Base-by-base conservation (phyloP, 2,888 invertebrate genomes). In the Nebria salina region DNA sequence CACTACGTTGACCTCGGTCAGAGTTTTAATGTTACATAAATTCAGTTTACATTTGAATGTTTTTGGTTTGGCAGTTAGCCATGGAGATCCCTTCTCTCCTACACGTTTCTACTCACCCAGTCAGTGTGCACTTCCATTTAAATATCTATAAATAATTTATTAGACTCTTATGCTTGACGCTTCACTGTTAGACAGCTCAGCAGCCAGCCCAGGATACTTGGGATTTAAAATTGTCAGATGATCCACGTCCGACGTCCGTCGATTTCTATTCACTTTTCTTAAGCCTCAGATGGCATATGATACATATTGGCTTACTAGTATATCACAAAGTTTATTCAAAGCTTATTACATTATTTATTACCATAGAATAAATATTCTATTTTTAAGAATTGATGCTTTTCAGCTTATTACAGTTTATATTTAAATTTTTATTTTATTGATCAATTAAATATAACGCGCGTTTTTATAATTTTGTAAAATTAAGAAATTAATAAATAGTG, bases 101-200 rank as follows among this genome's bases (percentile, higher is more conserved):
- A 34, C 34, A 34, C 34, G 34, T 34, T 34, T 34, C 34, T 34
- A 34, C 34, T 34, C 34, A 34, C 34, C 34, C 34, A 34, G 34
- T 34, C 34, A 34, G 77, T 65, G 20, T 34, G 77, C 54, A 74
- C 25, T 43, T 41, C 43, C 79, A 79, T 79, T 79, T 79, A 79
- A 79, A 79, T 79, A 79, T 79, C 79, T 75, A 79, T 79, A 79
- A 79, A 79, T 79, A 79, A 79, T 79, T 79, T 79, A 79, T 79
- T 75, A 79, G 79, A 75, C 75, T 75, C 75, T 65, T 79, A 75
- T 75, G 79, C 68, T 78, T 26, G 43, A 15, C 66, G 66, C 25
- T 34, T 66, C 66, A n/a, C 66, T n/a, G 66, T 34, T 34, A 5
- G 34, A 34, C 34, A 34, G 34, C 34, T 34, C 34, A 34, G 34